Conservation (phyloP, 2,797 vertebrate species). For the Salarias fasciatus region DNA sequence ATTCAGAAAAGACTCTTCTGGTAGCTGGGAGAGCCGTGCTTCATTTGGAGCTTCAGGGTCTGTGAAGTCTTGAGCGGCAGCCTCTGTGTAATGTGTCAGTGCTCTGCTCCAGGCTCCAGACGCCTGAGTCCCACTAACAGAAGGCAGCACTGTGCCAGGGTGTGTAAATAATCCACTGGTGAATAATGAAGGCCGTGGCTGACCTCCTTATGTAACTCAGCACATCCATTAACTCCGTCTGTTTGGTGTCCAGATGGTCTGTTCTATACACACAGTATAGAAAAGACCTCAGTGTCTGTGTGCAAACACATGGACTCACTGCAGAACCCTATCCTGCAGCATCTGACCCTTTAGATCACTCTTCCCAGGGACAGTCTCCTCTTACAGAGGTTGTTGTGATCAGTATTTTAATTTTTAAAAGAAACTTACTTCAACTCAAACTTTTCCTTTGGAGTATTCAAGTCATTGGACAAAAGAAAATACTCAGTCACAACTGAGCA, state of each 20-base stretch:
- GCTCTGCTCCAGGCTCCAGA: slow-evolving; percentile 25
- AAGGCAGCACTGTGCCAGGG: slow-evolving; percentile 42
- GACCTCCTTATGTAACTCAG: slow-evolving; percentile 64
- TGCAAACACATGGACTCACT: background rate
- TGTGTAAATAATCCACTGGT: slow-evolving; percentile 62
- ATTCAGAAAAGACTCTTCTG: too few relatives aligned
- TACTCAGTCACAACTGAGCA: too few relatives aligned
- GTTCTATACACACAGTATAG: slow-evolving; percentile 27
- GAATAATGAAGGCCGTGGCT: slow-evolving; percentile 58
- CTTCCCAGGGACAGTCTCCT: too few relatives aligned
- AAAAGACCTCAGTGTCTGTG: slow-evolving; percentile 2
- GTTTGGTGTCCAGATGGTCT: slow-evolving; percentile 75
- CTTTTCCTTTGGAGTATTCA: too few relatives aligned
- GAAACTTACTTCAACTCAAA: too few relatives aligned
- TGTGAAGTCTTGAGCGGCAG: background rate
- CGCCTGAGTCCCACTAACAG: slow-evolving; percentile 36
- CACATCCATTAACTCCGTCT: slow-evolving; percentile 59
- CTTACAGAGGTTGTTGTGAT: too few relatives aligned
- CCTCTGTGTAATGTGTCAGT: background rate
- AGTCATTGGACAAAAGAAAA: too few relatives aligned
- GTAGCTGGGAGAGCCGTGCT: too few relatives aligned
- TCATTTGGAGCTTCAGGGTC: too few relatives aligned
- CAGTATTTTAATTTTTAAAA: too few relatives aligned
- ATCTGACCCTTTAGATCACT: too few relatives aligned
- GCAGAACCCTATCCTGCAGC: too few relatives aligned